Evolutionary conservation across 2,797 vertebrate genomes (phyloP).

Genomic region (Rhabdophis nuchalis): DNA sequence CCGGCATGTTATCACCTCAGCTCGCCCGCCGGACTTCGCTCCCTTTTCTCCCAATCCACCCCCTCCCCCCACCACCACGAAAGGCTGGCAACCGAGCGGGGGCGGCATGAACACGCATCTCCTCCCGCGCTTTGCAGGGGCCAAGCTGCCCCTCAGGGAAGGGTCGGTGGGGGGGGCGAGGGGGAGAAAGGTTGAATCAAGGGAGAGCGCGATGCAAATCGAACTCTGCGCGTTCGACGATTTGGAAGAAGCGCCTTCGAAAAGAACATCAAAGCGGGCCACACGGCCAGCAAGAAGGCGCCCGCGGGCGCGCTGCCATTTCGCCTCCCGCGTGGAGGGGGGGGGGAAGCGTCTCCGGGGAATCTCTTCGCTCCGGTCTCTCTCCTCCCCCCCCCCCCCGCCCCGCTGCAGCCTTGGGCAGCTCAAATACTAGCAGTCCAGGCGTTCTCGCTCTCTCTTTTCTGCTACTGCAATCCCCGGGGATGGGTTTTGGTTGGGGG

Average conservation of each 20-base stretch:
- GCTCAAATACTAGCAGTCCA: too few species aligned
- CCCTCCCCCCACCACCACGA: not conserved
- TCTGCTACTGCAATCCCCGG: not conserved
- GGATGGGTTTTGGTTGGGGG: too few species aligned
- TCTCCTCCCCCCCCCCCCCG: too few species aligned
- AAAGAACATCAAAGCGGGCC: not conserved
- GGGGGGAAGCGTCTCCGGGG: too few species aligned
- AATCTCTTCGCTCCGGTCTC: too few species aligned
- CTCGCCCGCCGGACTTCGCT: not conserved
- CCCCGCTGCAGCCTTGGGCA: too few species aligned
- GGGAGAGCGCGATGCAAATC: not conserved
- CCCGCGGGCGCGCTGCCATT: not conserved
- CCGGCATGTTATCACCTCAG: not conserved
- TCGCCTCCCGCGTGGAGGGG: not conserved
- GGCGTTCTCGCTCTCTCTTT: not conserved
- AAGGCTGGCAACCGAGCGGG: not conserved
- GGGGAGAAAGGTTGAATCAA: accelerated
- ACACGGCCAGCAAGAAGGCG: not conserved
- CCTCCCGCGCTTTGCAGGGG: not conserved
- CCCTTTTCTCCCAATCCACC: too few species aligned
- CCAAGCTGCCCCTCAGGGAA: not conserved
- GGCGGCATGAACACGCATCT: not conserved
- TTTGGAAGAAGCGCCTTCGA: too few species aligned
- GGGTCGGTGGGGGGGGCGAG: accelerated
- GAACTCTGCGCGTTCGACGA: too few species aligned